These are phyloP conservation scores for Coelogynopora nodosa DNA, from an alignment of 2,888 invertebrate genomes.

Conservation along the genomic window DNA sequence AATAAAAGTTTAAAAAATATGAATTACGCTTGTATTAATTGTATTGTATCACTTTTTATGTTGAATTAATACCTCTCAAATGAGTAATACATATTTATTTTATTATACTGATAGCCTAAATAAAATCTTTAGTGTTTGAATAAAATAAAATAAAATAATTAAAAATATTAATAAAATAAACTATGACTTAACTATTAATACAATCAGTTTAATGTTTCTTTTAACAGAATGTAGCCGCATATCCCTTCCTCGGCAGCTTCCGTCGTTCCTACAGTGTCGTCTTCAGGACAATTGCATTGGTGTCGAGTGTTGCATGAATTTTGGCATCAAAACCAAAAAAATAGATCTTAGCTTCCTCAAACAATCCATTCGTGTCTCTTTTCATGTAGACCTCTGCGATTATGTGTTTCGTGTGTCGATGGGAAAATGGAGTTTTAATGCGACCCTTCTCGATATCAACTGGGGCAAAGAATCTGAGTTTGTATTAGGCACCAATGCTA, in stretches of 20 bases:
- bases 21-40: too few relatives aligned
- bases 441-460: slow-evolving; percentile 49
- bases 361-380: slow-evolving; percentile 50
- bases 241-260: slow-evolving; percentile 30
- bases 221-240: background rate
- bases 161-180: background rate
- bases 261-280: slow-evolving; percentile 36
- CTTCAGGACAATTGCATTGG: slow-evolving; percentile 50
- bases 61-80: too few relatives aligned
- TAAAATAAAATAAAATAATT: background rate
- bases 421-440: slow-evolving; percentile 45
- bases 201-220: background rate
- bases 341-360: slow-evolving; percentile 51
- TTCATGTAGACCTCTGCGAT: slow-evolving; percentile 50
- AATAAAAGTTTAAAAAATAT: too few relatives aligned
- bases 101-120: too few relatives aligned
- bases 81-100: too few relatives aligned
- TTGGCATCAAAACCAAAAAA: slow-evolving; percentile 45
- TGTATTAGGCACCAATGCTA: slow-evolving; percentile 16
- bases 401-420: slow-evolving; percentile 47
- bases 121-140: background rate
- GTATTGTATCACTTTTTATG: too few relatives aligned
- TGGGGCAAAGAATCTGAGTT: slow-evolving; percentile 49
- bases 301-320: slow-evolving; percentile 51
- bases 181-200: background rate